Conservation (phyloP, 2,113 vertebrate genomes). For the Butastur rufipennis region DNA sequence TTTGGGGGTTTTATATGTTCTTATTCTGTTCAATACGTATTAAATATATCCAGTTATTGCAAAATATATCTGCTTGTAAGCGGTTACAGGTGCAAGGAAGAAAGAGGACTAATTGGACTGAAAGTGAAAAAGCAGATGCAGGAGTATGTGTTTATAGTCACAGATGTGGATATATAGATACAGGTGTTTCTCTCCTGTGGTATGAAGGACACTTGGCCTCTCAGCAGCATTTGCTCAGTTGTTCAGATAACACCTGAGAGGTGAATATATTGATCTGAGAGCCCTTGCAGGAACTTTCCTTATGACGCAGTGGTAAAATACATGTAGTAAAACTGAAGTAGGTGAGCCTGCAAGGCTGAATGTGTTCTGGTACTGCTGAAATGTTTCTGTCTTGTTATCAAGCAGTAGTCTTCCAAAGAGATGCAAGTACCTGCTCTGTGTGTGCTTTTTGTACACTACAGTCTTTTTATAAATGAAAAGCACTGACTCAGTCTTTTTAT, state of each 20-base stretch:
- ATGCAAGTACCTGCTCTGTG: neutral
- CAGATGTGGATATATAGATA: neutral
- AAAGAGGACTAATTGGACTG: neutral
- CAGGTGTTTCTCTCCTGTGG: neutral
- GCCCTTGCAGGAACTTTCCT: neutral
- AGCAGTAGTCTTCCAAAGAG: neutral
- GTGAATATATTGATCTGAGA: neutral
- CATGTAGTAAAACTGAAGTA: neutral
- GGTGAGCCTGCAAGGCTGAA: neutral
- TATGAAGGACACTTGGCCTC: neutral
- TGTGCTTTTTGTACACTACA: neutral
- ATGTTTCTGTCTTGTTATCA: neutral
- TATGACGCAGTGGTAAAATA: neutral
- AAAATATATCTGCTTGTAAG: neutral
- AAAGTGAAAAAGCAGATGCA: rapidly evolving
- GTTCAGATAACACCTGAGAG: neutral
- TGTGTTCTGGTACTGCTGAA: neutral
- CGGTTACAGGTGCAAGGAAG: neutral
- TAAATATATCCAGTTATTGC: neutral
- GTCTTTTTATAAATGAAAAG: neutral
- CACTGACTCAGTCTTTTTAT: neutral
- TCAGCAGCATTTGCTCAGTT: neutral
- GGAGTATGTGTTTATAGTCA: rapidly evolving
- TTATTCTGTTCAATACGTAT: neutral
- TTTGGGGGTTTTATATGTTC: neutral